A percentile compares a stretch with the other conserved stretches of the same genome.
Evolutionary conservation across 2,113 vertebrate species (phyloP).

Genomic region (Gadus macrocephalus): DNA sequence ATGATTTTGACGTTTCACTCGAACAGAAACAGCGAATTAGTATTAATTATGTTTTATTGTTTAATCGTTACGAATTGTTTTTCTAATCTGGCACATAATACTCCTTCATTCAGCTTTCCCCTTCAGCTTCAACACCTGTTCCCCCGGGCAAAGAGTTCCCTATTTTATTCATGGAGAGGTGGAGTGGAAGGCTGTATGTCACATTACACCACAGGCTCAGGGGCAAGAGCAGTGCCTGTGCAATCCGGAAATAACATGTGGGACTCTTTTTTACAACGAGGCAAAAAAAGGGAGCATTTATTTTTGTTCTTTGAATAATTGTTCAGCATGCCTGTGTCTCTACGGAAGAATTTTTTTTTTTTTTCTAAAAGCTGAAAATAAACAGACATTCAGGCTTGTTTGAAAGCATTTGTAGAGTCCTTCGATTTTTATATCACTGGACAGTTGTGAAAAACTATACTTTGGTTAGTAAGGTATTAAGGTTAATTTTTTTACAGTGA

Average conservation of each 20-base stretch:
- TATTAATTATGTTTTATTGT: constrained; percentile 28
- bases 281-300: no score
- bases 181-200: not conserved
- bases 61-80: constrained; percentile 1
- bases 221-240: not conserved
- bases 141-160: constrained; percentile 5
- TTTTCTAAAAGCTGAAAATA: no score
- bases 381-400: no score
- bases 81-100: not conserved
- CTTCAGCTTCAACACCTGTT: constrained; percentile 34
- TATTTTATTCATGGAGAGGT: constrained; percentile 26
- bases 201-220: not conserved
- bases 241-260: not conserved
- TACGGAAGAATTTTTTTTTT: no score
- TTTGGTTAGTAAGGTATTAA: no score
- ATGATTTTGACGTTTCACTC: constrained; percentile 26
- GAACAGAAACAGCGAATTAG: constrained; percentile 30
- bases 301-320: no score
- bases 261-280: not conserved
- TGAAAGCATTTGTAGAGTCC: no score
- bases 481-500: no score
- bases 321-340: no score
- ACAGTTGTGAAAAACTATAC: no score
- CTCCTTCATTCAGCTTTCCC: constrained; percentile 12
- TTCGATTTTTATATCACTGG: no score